These are phyloP conservation scores for Drosophila putrida DNA, from an alignment of 2,888 invertebrate genomes.

Conservation along the genomic window DNA sequence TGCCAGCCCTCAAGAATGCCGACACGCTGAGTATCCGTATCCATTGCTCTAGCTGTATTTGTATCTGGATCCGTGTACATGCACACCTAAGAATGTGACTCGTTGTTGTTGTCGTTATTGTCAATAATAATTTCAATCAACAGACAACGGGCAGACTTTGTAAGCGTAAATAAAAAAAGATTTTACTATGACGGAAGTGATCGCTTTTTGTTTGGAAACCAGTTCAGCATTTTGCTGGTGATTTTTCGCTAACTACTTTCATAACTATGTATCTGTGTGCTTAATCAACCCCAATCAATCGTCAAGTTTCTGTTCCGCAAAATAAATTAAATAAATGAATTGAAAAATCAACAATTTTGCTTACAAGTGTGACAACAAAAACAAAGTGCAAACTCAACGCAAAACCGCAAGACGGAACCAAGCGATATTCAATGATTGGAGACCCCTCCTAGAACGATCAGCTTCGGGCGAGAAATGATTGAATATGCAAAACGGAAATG, in stretches of 20 bases:
- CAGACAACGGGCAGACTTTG: slow-evolving; percentile 21
- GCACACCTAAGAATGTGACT: slow-evolving; percentile 21
- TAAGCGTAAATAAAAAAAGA: slow-evolving; percentile 38
- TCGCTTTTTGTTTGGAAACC: slow-evolving; percentile 68
- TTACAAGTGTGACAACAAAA: slow-evolving; percentile 67
- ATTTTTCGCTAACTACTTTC: slow-evolving; percentile 55
- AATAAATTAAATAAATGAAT: slow-evolving; percentile 26
- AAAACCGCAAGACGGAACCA: slow-evolving; percentile 64
- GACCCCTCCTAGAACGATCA: slow-evolving; percentile 42
- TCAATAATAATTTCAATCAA: slow-evolving; percentile 49
- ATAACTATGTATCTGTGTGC: slow-evolving; percentile 54
- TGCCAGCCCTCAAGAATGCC: slow-evolving; percentile 60
- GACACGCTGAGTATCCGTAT: slow-evolving; percentile 21
- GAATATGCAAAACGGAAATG: slow-evolving; percentile 68
- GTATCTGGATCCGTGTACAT: slow-evolving; percentile 10
- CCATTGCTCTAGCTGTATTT: slow-evolving; percentile 14
- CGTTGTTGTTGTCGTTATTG: slow-evolving; percentile 28
- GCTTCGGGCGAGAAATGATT: slow-evolving; percentile 36
- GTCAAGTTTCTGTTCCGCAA: slow-evolving; percentile 72
- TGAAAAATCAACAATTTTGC: slow-evolving; percentile 63
- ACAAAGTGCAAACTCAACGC: slow-evolving; percentile 15
- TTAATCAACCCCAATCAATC: slow-evolving; percentile 77
- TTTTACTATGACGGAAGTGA: slow-evolving; percentile 63
- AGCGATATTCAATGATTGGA: slow-evolving; percentile 16
- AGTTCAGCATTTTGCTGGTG: slow-evolving; percentile 55